Evolutionary conservation across 2,888 invertebrate species (phyloP).

Genomic region (Tiliacea aurago): DNA sequence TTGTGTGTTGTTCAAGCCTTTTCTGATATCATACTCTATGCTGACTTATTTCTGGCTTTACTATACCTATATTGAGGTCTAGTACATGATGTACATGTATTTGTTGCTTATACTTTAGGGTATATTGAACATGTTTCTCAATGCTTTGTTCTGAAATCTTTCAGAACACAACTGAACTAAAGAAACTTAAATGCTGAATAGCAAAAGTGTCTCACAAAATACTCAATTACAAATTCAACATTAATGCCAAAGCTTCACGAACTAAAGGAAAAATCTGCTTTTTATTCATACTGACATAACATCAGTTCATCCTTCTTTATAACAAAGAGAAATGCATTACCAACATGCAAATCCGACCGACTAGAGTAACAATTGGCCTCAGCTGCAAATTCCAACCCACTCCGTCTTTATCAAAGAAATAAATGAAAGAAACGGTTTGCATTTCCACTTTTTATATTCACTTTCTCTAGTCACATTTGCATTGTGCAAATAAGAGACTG

Average conservation of each 20-base stretch:
- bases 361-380: conserved; percentile 83
- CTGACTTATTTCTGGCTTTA: too few species aligned
- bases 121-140: too few species aligned
- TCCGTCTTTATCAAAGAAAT: conserved; percentile 82
- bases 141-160: too few species aligned
- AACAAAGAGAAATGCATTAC: conserved; percentile 81
- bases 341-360: conserved; percentile 78
- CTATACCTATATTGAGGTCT: too few species aligned
- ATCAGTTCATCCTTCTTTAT: conserved; percentile 70
- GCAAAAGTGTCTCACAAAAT: conserved; percentile 30
- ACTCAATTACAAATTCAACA: conserved; percentile 50
- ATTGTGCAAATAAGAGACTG: conserved; percentile 78
- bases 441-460: conserved; percentile 76
- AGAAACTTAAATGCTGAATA: conserved; percentile 15
- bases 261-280: conserved; percentile 54
- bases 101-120: too few species aligned
- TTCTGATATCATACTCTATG: too few species aligned
- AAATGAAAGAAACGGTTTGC: conserved; percentile 78
- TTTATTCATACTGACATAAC: conserved; percentile 72
- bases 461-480: conserved; percentile 79
- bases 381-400: conserved; percentile 80
- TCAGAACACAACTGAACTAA: not conserved
- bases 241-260: conserved; percentile 44
- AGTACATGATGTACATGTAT: too few species aligned
- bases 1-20: too few species aligned